phyloP scores from a whole-genome alignment of 2,113 vertebrate genomes.

The Morone chrysops region DNA sequence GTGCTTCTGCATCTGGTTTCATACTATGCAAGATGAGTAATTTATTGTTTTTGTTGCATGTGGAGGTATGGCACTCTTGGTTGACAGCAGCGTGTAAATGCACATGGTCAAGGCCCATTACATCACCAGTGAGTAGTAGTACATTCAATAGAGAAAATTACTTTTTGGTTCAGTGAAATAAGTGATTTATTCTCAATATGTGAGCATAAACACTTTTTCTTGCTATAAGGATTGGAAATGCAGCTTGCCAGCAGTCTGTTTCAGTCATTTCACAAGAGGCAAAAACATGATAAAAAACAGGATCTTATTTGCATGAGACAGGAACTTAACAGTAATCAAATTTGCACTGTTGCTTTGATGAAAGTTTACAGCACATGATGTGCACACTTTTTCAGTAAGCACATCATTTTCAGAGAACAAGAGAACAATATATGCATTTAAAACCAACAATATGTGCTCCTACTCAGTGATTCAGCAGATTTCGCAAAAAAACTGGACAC shows the following conservation, averaged over 20 bases:
- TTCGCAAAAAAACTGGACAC: constrained; percentile 8
- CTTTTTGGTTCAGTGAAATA: constrained; percentile 72
- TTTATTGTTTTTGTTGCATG: constrained; percentile 27
- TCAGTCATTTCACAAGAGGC: constrained; percentile 31
- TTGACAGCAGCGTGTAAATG: constrained; percentile 72
- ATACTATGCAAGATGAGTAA: constrained; percentile 29
- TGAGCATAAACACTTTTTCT: constrained; percentile 59
- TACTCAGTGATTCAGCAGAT: constrained; percentile 2
- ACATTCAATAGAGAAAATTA: constrained; percentile 70
- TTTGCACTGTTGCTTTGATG: constrained; percentile 21
- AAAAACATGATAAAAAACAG: constrained; percentile 14
- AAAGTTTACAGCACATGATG: constrained; percentile 7
- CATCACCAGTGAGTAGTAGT: constrained; percentile 67
- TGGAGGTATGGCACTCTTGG: constrained; percentile 53
- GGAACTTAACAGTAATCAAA: no score
- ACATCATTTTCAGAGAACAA: constrained; percentile 1
- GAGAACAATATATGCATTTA: constrained; percentile 1
- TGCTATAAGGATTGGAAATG: constrained; percentile 41
- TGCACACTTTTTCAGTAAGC: not conserved
- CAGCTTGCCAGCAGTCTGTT: constrained; percentile 17
- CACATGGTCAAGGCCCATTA: constrained; percentile 78
- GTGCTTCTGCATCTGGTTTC: constrained; percentile 24
- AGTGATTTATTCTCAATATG: constrained; percentile 41
- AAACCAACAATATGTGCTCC: not conserved
- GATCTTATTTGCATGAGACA: no score